These are phyloP conservation scores for Parnassius glacialis DNA, from an alignment of 2,888 invertebrate genomes.

Conservation along the genomic window DNA sequence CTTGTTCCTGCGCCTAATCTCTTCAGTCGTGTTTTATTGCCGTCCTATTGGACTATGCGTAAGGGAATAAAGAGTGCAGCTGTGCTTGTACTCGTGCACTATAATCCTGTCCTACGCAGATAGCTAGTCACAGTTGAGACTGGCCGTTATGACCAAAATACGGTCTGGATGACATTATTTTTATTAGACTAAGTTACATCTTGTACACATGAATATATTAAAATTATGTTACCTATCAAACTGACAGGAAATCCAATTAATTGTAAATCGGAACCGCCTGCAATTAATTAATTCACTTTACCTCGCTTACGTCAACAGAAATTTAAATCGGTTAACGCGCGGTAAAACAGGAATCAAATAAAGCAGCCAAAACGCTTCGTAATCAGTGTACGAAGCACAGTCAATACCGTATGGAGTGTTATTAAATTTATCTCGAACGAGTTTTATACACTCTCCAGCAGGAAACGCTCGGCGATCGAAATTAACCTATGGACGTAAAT, in stretches of 20 bases:
- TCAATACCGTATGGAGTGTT: conserved; percentile 1
- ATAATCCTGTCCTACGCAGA: too few species aligned
- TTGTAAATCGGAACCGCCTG: conserved; percentile 10
- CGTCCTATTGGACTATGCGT: too few species aligned
- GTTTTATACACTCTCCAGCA: neutral
- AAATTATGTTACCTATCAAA: neutral
- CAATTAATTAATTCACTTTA: conserved; percentile 24
- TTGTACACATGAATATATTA: neutral
- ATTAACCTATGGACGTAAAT: neutral
- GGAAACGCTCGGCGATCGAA: neutral
- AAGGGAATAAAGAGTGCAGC: too few species aligned
- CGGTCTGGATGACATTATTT: too few species aligned
- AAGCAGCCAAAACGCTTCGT: conserved; percentile 16
- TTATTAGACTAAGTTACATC: neutral
- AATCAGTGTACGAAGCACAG: conserved; percentile 10
- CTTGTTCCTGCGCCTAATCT: too few species aligned
- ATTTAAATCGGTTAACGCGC: conserved; percentile 21
- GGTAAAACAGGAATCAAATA: conserved; percentile 19
- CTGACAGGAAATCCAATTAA: conserved; percentile 14
- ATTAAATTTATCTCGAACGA: neutral
- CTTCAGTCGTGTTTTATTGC: too few species aligned
- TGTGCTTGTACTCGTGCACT: too few species aligned
- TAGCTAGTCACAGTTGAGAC: too few species aligned
- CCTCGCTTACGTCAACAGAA: conserved; percentile 15
- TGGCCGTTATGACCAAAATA: too few species aligned